These are phyloP conservation scores for Vidua chalybeata DNA, from an alignment of 2,113 vertebrate species.

Conservation along the genomic window DNA sequence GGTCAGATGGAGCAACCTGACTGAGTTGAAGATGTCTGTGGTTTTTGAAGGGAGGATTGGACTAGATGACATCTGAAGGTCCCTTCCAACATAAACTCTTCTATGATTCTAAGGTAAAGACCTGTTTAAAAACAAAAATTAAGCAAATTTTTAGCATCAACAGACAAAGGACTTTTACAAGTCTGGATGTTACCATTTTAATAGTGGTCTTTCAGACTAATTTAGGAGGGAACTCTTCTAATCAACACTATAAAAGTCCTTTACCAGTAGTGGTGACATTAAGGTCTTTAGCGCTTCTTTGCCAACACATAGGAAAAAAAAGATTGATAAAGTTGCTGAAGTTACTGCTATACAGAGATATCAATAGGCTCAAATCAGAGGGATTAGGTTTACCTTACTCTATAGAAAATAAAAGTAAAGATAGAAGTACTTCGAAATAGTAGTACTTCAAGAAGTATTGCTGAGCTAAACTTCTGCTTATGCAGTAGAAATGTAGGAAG, in stretches of 20 bases:
- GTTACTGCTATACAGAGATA: not conserved
- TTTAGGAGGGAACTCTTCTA: not conserved
- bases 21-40: not conserved
- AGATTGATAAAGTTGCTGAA: not conserved
- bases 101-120: not conserved
- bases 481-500: not conserved
- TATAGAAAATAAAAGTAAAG: not conserved
- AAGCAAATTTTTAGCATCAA: not conserved
- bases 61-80: not conserved
- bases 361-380: not conserved
- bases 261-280: not conserved
- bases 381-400: not conserved
- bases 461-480: not conserved
- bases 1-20: not conserved
- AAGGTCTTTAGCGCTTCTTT: not conserved
- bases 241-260: not conserved
- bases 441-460: not conserved
- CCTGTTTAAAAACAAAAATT: not conserved
- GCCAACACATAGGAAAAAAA: not conserved
- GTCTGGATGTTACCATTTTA: not conserved
- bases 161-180: not conserved
- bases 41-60: not conserved
- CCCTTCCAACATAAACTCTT: not conserved
- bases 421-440: not conserved
- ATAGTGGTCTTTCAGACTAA: not conserved